A percentile compares a stretch with the other conserved stretches of the same genome.
Conservation (phyloP, 2,113 vertebrate species). For the Pomatorhinus ruficollis region DNA sequence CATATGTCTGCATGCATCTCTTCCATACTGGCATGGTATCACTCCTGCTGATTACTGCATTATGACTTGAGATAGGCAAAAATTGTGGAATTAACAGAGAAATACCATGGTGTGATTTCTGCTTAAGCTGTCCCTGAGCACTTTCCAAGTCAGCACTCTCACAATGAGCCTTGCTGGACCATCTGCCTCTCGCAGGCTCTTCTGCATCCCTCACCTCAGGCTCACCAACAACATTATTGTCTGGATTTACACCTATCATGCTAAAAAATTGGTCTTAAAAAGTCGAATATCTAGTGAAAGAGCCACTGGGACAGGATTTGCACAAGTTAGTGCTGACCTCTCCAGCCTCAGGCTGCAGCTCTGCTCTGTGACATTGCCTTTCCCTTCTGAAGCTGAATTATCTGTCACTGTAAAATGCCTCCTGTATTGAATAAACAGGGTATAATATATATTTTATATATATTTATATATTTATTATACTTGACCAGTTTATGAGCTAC, state of each 20-base stretch:
- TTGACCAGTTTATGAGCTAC: not conserved
- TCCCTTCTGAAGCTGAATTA: not conserved
- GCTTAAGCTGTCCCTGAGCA: not conserved
- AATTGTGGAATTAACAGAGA: not conserved
- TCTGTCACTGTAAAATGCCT: not conserved
- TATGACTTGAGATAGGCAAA: not conserved
- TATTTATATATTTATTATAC: not conserved
- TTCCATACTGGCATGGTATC: not conserved
- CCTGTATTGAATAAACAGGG: not conserved
- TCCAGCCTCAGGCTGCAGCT: not conserved
- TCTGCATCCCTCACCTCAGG: not conserved
- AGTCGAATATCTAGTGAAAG: not conserved
- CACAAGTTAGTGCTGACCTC: not conserved
- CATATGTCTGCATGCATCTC: not conserved
- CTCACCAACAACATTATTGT: not conserved
- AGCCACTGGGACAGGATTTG: not conserved
- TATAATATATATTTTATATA: not conserved
- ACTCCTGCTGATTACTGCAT: not conserved
- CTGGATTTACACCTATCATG: not conserved
- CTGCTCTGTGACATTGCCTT: not conserved
- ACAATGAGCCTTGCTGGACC: not conserved
- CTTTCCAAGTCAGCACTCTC: not conserved
- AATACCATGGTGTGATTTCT: not conserved
- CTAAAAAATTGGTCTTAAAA: not conserved
- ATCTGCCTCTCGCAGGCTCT: not conserved